Percentiles rank a stretch among this genome's conserved stretches.
Evolutionary conservation across 2,113 vertebrate species (phyloP).

Genomic region (Ibidorhyncha struthersii): DNA sequence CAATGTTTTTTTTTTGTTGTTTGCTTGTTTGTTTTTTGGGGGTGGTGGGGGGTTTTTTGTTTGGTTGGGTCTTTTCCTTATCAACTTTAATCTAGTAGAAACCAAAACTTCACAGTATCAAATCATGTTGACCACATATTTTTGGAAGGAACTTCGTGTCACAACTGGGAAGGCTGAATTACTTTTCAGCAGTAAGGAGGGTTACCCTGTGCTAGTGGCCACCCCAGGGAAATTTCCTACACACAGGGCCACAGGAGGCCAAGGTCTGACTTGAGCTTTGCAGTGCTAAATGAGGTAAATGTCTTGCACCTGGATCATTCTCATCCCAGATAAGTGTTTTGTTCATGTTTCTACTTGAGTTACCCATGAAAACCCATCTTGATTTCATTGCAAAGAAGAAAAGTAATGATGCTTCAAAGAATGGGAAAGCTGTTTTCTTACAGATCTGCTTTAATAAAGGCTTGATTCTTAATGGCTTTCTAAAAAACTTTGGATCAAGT

Average conservation of each 20-base stretch:
- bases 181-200: not conserved
- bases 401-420: not conserved
- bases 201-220: not conserved
- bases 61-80: not conserved
- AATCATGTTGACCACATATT: not conserved
- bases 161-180: not conserved
- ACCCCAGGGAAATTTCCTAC: not conserved
- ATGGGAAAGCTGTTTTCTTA: not conserved
- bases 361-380: not conserved
- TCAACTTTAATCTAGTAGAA: not conserved
- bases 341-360: accelerated
- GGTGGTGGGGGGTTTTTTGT: accelerated
- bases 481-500: not conserved
- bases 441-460: not conserved
- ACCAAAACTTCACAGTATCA: not conserved
- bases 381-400: not conserved
- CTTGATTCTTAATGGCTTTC: not conserved
- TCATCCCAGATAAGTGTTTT: not conserved
- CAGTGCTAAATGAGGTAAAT: not conserved
- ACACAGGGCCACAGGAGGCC: accelerated
- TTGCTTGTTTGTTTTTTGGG: not conserved
- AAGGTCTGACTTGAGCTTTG: not conserved
- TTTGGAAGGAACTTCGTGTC: not conserved
- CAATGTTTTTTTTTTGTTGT: not conserved
- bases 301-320: not conserved